Conservation (phyloP, 2,797 vertebrate genomes). For the Lindbergichthys nudifrons region DNA sequence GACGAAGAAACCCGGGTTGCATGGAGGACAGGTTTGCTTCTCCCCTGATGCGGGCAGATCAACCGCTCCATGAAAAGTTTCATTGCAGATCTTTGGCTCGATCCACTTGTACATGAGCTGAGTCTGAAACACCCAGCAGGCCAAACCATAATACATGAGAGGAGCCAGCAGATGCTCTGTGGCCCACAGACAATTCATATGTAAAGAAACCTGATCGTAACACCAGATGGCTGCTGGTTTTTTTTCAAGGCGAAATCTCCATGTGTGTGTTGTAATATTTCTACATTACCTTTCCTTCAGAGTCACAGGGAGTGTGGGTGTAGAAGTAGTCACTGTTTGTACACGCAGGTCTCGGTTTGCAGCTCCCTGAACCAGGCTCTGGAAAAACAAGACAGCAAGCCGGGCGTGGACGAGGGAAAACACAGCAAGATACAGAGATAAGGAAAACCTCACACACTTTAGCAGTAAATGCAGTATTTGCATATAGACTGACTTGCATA, state of each 20-base stretch:
- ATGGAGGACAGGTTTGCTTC: constrained; percentile 90
- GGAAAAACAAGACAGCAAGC: constrained; percentile 39
- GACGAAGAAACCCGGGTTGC: constrained; percentile 94
- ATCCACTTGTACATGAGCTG: constrained; percentile 98
- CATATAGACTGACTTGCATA: constrained; percentile 23
- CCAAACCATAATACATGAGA: constrained; percentile 32
- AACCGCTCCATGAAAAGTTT: constrained; percentile 81
- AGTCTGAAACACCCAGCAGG: constrained; percentile 82
- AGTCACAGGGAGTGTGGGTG: constrained; percentile 92
- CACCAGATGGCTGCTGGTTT: constrained; percentile 36
- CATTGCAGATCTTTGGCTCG: constrained; percentile 93
- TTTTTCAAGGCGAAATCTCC: constrained; percentile 7
- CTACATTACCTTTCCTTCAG: constrained; percentile 86
- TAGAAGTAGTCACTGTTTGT: constrained; percentile 94
- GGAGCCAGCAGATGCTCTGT: background rate
- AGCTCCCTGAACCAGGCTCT: constrained; percentile 90
- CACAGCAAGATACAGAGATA: constrained; percentile 73
- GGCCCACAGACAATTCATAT: constrained; percentile 28
- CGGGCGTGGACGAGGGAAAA: constrained; percentile 34
- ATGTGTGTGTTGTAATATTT: constrained; percentile 1
- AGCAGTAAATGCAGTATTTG: constrained; percentile 48
- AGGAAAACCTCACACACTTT: constrained; percentile 30
- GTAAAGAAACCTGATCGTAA: constrained; percentile 44
- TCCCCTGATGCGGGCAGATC: constrained; percentile 88
- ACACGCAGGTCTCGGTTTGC: constrained; percentile 89